Conservation (phyloP, 30 jellyfish, hydroid and myxozoan genomes). For the Hydractinia echinata region DNA sequence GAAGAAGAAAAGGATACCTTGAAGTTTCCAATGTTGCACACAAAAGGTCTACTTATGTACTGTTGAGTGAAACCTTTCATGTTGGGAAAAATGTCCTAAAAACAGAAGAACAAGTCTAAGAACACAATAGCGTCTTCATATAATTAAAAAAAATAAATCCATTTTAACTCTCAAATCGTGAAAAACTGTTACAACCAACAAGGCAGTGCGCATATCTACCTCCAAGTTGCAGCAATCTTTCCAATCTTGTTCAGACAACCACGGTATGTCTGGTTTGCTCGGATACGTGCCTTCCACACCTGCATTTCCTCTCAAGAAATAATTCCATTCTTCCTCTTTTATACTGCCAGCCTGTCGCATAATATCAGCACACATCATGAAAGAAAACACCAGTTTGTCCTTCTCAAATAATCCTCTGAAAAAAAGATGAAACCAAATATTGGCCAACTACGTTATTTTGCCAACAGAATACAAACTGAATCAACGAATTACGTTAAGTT, state of each 20-base stretch:
- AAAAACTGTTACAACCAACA: too few relatives aligned
- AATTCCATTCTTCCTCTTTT: constrained; percentile 77
- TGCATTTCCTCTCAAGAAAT: constrained; percentile 73
- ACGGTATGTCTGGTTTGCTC: constrained; percentile 48
- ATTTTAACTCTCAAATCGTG: too few relatives aligned
- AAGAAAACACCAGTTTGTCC: constrained; percentile 80
- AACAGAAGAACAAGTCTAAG: neutral
- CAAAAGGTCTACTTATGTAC: constrained; percentile 23
- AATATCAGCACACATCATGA: constrained; percentile 90
- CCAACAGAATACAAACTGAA: too few relatives aligned
- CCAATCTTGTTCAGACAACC: constrained; percentile 91
- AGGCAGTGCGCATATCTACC: constrained; percentile 28
- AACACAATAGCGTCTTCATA: too few relatives aligned
- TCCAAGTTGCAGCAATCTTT: constrained; percentile 72
- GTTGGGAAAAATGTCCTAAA: constrained; percentile 13
- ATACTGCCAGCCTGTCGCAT: constrained; percentile 66
- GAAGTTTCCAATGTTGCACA: constrained; percentile 37
- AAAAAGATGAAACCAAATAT: neutral
- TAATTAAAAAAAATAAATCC: too few relatives aligned
- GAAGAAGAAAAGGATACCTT: constrained; percentile 21
- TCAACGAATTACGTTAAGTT: too few relatives aligned
- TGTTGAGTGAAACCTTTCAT: constrained; percentile 39
- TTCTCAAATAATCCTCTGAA: constrained; percentile 86
- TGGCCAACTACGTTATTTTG: too few relatives aligned
- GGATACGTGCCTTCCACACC: constrained; percentile 64